Evolutionary conservation across 2,113 vertebrate species (phyloP), one percentile per base, ranked within the genome.

Genomic region (Forbesichthys papilliferus): DNA sequence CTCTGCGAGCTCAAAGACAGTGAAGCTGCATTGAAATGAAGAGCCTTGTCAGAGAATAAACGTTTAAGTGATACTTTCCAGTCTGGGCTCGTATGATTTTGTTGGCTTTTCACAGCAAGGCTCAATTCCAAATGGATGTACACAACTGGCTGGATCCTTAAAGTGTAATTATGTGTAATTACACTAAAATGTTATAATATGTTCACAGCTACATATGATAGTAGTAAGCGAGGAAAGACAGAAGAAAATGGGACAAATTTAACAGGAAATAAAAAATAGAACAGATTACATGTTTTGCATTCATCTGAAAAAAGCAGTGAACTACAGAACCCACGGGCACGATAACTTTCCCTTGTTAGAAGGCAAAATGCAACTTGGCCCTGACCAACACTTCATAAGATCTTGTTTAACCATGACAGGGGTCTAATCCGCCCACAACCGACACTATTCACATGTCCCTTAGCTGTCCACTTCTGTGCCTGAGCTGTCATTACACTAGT

Each of bases 381-480:
- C 61, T 71, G 67, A 71, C 80, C 77, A 73, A 82, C 61, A 75
- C 83, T 74, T 71, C 79, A 80, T 78, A 83, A 85, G 71, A 72
- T 77, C 79, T 84, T 77, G 81, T 80, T 85, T 74, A 84, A 78
- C 84, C 63, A 58, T 53, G 42, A 67, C 67, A 27, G 66, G 73
- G 72, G 55, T 70, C 72, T 86, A 78, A 86, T 89, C 83, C 73
- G 61, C 75, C 74, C 78, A 75, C 47, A 14, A 55, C 64, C 77
- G 27, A 42, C 7, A 42, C 4, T 42, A 46, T 68, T 57, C 1
- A 18, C 52, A 52, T 20, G 80, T 81, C 86, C 83, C 80, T 74
- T 75, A 88, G 87, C 89, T 88, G 88, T 84, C 82, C 73, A 18
- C 52, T 56, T 83, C 83, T 87, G 86, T 80, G 83, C 77, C 88